phyloP scores from a whole-genome alignment of 2,888 invertebrate genomes.

The Eristalinus aeneus region DNA sequence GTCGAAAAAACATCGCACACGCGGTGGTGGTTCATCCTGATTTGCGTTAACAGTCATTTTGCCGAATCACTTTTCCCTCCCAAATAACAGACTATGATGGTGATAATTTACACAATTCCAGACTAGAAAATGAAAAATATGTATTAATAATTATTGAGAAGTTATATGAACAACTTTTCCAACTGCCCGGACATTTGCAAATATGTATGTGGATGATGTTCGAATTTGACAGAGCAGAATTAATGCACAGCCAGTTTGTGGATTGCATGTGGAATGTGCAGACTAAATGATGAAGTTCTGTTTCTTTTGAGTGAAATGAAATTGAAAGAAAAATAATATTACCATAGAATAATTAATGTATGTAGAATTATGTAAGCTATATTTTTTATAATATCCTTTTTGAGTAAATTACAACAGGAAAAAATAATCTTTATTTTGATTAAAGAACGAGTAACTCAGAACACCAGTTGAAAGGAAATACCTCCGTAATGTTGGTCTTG shows the following conservation, averaged over 20 bases:
- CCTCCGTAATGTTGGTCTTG: too few species aligned
- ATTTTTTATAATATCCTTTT: too few species aligned
- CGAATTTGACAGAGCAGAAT: slow-evolving; percentile 6
- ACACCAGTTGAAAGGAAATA: too few species aligned
- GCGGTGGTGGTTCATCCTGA: slow-evolving; percentile 73
- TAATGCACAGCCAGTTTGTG: background rate
- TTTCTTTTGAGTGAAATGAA: background rate
- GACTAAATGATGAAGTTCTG: background rate
- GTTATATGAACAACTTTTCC: slow-evolving; percentile 7
- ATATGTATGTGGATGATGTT: slow-evolving; percentile 36
- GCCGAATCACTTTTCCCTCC: background rate
- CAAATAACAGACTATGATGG: background rate
- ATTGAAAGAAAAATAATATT: too few species aligned
- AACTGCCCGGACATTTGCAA: slow-evolving; percentile 57
- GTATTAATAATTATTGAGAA: background rate
- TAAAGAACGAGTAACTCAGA: too few species aligned
- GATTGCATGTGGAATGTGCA: slow-evolving; percentile 26
- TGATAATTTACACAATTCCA: slow-evolving; percentile 1
- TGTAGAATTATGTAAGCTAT: too few species aligned
- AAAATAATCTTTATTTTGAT: too few species aligned
- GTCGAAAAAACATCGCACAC: slow-evolving; percentile 95
- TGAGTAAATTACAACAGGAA: too few species aligned
- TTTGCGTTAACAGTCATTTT: slow-evolving; percentile 78
- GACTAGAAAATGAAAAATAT: slow-evolving; percentile 13
- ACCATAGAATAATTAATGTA: too few species aligned